phyloP scores from a whole-genome alignment of 2,888 invertebrate species.

The Nemotelus nigrinus region DNA sequence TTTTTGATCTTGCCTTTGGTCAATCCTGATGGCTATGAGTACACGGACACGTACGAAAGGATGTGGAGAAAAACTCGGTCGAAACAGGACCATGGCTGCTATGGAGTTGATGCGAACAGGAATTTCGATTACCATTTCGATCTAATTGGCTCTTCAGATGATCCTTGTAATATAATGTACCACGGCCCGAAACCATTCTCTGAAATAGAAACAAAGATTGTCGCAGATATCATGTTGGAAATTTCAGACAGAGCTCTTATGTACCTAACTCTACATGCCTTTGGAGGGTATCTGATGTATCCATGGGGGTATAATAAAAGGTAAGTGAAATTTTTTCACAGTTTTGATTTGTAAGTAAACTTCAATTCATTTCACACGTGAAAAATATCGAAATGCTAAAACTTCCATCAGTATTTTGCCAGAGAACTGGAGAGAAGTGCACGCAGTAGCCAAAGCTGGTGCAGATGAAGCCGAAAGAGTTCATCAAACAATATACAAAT shows the following conservation, averaged over 20 bases:
- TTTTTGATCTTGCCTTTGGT: constrained; percentile 74
- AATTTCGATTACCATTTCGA: constrained; percentile 80
- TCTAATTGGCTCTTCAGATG: constrained; percentile 64
- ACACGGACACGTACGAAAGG: constrained; percentile 64
- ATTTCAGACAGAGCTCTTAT: constrained; percentile 66
- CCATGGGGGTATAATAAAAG: constrained; percentile 72
- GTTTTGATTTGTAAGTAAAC: neutral
- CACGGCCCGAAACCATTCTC: constrained; percentile 73
- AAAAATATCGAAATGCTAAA: too few relatives aligned
- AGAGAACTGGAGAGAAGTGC: constrained; percentile 63
- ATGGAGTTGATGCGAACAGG: constrained; percentile 79
- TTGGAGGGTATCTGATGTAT: constrained; percentile 74
- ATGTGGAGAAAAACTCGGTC: constrained; percentile 78
- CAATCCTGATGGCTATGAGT: constrained; percentile 80
- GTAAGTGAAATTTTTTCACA: constrained; percentile 56
- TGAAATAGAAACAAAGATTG: constrained; percentile 71
- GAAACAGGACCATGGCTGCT: constrained; percentile 65
- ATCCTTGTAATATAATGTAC: constrained; percentile 70
- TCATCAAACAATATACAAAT: constrained; percentile 61
- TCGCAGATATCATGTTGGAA: constrained; percentile 69
- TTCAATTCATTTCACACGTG: too few relatives aligned
- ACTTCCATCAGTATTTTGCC: constrained; percentile 60
- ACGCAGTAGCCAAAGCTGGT: constrained; percentile 61
- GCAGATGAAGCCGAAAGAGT: constrained; percentile 61
- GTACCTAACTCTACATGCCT: constrained; percentile 80